Percentiles rank a stretch among this genome's conserved stretches.
These are phyloP conservation scores for Podilymbus podiceps DNA, from an alignment of 2,113 vertebrate species.

Conservation along the genomic window DNA sequence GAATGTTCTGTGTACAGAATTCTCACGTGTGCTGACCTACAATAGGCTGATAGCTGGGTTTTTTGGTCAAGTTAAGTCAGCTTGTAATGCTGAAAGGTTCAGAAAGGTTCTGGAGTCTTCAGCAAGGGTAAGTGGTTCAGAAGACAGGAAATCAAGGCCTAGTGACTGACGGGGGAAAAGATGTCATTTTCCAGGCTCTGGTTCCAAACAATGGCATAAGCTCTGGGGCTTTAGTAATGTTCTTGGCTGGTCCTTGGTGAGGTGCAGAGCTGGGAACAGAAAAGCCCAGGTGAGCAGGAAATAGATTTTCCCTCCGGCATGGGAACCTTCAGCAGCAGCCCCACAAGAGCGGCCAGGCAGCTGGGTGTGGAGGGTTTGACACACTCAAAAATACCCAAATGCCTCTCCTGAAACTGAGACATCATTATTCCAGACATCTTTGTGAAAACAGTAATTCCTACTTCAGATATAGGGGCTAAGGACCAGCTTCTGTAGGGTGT, in stretches of 20 bases:
- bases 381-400: neutral
- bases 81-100: neutral
- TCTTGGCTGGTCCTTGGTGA: neutral
- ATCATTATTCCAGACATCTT: neutral
- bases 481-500: neutral
- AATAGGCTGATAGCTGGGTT: neutral
- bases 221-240: neutral
- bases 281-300: neutral
- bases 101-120: neutral
- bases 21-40: neutral
- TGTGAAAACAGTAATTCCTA: neutral
- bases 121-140: neutral
- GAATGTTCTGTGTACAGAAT: neutral
- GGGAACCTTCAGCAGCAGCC: neutral
- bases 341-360: accelerated
- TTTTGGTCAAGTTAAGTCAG: neutral
- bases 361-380: neutral
- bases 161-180: neutral
- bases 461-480: neutral
- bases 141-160: neutral
- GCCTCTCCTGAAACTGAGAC: neutral
- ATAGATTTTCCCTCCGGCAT: neutral
- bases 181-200: neutral
- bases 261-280: neutral
- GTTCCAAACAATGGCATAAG: neutral